Percentiles rank a stretch among this genome's conserved stretches.
Evolutionary conservation across 2,888 invertebrate genomes (phyloP).

Genomic region (Lacanobia oleracea): DNA sequence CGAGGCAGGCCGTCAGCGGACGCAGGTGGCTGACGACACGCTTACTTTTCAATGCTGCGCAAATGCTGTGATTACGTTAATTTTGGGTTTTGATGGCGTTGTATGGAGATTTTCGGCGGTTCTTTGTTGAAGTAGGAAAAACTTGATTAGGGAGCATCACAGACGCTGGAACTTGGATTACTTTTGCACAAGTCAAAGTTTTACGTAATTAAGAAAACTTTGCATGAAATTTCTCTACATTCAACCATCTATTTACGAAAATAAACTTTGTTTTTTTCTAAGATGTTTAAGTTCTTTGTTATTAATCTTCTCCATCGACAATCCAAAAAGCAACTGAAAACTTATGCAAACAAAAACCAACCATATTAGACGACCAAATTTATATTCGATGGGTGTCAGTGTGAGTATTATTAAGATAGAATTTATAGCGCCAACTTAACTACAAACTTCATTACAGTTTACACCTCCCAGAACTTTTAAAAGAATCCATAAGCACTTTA

Average conservation of each 20-base stretch:
- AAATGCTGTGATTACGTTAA: constrained; percentile 63
- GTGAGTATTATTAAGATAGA: not conserved
- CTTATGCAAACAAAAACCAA: too few species aligned
- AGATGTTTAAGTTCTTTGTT: too few species aligned
- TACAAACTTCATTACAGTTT: constrained; percentile 33
- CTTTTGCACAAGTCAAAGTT: not conserved
- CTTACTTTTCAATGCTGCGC: constrained; percentile 64
- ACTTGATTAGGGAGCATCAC: constrained; percentile 11
- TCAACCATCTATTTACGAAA: too few species aligned
- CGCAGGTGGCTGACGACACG: constrained; percentile 79
- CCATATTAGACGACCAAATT: not conserved
- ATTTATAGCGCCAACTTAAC: constrained; percentile 1
- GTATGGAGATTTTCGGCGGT: not conserved
- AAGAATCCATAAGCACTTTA: constrained; percentile 14
- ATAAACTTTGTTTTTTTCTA: not conserved
- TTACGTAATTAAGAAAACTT: not conserved
- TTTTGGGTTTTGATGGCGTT: constrained; percentile 45
- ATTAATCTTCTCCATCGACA: not conserved
- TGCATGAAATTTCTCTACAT: too few species aligned
- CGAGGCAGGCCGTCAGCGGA: constrained; percentile 81
- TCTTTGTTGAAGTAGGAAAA: constrained; percentile 14
- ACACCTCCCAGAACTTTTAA: constrained; percentile 25
- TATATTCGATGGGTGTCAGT: not conserved
- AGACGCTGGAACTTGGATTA: not conserved
- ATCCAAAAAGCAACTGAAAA: not conserved